Evolutionary conservation across 2,113 vertebrate species (phyloP).

Genomic region (Synodontis membranacea): DNA sequence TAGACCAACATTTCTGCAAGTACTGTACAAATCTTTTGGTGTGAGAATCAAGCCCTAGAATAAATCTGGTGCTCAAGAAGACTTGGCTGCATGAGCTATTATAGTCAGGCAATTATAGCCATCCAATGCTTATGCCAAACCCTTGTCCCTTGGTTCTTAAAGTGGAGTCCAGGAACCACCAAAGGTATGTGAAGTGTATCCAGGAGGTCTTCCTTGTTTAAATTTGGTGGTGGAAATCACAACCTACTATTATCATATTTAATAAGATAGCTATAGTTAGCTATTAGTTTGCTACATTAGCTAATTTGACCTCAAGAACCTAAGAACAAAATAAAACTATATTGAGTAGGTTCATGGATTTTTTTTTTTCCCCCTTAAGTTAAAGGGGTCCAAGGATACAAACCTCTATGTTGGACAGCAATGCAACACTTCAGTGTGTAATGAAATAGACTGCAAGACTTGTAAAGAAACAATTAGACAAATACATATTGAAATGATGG

Average conservation of each 20-base stretch:
- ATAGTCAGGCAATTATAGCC: neutral
- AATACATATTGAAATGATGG: neutral
- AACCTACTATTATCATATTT: neutral
- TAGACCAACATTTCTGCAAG: neutral
- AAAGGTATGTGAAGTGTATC: neutral
- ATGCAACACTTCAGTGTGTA: too few species aligned
- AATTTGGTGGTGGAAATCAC: neutral
- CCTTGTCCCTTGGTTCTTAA: neutral
- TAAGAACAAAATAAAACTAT: neutral
- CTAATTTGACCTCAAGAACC: neutral
- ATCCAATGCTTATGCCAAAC: neutral
- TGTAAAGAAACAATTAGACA: too few species aligned
- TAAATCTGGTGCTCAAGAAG: neutral
- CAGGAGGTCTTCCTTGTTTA: neutral
- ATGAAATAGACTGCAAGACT: too few species aligned
- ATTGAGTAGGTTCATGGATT: neutral
- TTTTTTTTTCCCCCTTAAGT: neutral
- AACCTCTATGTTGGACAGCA: too few species aligned
- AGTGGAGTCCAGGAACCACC: neutral
- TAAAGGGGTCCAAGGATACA: too few species aligned
- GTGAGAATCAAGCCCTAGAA: too few species aligned
- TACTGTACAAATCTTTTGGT: neutral
- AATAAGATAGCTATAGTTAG: neutral
- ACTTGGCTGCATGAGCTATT: neutral
- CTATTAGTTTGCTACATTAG: too few species aligned